phyloP scores from a whole-genome alignment of 2,888 invertebrate genomes.

The Caenorhabditis sp. region DNA sequence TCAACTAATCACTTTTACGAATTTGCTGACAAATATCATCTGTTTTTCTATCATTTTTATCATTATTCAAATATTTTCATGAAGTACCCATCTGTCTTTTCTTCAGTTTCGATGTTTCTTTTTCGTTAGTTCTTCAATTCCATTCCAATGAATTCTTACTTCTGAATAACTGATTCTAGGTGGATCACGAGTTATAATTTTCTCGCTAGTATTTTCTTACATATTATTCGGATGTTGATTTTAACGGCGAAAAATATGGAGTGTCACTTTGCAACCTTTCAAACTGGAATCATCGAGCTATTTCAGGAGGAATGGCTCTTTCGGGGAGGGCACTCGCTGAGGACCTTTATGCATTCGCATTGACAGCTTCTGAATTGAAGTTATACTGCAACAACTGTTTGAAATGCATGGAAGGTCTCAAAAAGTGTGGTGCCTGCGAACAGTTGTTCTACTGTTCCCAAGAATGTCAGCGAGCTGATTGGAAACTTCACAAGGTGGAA shows the following conservation, averaged over 20 bases:
- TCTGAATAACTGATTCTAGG: neutral
- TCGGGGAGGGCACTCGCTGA: slow-evolving; percentile 29
- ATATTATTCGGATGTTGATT: no score
- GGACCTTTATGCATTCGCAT: slow-evolving; percentile 37
- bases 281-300: no score
- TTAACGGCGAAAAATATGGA: no score
- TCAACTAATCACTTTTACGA: slow-evolving; percentile 46
- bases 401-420: slow-evolving; percentile 17
- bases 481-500: slow-evolving; percentile 61
- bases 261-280: no score
- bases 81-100: slow-evolving; percentile 26
- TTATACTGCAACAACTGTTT: slow-evolving; percentile 59
- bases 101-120: slow-evolving; percentile 23
- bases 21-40: slow-evolving; percentile 28
- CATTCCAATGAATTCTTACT: slow-evolving; percentile 30
- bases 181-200: slow-evolving; percentile 4
- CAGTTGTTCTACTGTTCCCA: slow-evolving; percentile 51
- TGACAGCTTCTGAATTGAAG: slow-evolving; percentile 25
- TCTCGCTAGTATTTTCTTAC: slow-evolving; percentile 1
- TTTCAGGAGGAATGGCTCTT: slow-evolving; percentile 4
- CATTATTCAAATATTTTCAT: slow-evolving; percentile 19
- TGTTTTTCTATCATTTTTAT: neutral
- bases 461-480: slow-evolving; percentile 60
- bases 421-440: slow-evolving; percentile 56
- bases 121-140: slow-evolving; percentile 5